Evolutionary conservation across 2,113 vertebrate genomes (phyloP).

Genomic region (Rhagologus leucostigma): DNA sequence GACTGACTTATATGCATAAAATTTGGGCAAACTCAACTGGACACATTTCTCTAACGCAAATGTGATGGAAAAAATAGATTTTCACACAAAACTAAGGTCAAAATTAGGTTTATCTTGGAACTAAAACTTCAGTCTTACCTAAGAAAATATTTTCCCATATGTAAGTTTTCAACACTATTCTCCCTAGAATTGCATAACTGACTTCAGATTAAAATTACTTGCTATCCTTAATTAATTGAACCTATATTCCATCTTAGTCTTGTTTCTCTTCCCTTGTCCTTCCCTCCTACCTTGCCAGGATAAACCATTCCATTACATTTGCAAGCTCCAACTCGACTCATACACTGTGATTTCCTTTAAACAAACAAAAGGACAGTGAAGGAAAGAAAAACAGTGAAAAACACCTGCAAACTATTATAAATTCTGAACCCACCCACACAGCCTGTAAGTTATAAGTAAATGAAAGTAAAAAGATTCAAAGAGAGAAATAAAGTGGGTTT

Average conservation of each 20-base stretch:
- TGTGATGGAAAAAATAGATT: not conserved
- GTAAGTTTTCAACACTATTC: constrained; percentile 1
- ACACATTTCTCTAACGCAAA: not conserved
- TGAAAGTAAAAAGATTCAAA: constrained; percentile 21
- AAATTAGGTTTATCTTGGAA: constrained; percentile 31
- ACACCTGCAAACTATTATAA: constrained; percentile 68
- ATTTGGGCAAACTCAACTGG: not conserved
- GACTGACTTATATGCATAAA: not conserved
- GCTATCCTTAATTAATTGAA: constrained; percentile 50
- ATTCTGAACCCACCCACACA: constrained; percentile 45
- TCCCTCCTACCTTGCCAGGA: constrained; percentile 57
- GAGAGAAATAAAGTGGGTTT: not conserved
- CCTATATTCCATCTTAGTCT: not conserved
- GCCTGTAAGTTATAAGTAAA: constrained; percentile 15
- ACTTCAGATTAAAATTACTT: constrained; percentile 27
- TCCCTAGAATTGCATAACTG: not conserved
- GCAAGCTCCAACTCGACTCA: constrained; percentile 42
- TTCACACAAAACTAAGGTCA: constrained; percentile 13
- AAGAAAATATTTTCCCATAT: constrained; percentile 51
- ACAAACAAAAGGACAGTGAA: constrained; percentile 62
- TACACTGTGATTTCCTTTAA: constrained; percentile 68
- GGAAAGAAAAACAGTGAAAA: constrained; percentile 56
- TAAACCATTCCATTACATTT: constrained; percentile 53
- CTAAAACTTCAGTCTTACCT: constrained; percentile 5
- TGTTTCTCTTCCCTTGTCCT: constrained; percentile 31